These are phyloP conservation scores for Scaptomyza reducta DNA, from an alignment of 2,888 invertebrate species.

Conservation along the genomic window DNA sequence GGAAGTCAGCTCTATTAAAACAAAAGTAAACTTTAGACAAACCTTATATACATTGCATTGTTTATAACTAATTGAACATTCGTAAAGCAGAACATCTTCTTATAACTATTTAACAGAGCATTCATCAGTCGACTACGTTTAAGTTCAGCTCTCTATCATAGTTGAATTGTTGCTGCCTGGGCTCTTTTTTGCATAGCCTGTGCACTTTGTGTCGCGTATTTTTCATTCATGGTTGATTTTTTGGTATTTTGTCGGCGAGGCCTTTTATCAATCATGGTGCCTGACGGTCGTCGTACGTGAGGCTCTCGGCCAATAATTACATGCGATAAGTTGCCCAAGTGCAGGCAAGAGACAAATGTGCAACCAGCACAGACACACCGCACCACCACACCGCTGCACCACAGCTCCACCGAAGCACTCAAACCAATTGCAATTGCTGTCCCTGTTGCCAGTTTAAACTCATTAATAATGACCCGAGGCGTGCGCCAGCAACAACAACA, in stretches of 20 bases:
- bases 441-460: conserved; percentile 65
- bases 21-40: too few relatives aligned
- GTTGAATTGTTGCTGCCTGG: conserved; percentile 5
- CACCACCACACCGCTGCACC: conserved; percentile 5
- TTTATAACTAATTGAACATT: too few relatives aligned
- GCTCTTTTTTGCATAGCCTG: conserved; percentile 56
- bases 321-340: conserved; percentile 74
- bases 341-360: conserved; percentile 54
- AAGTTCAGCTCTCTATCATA: conserved; percentile 1
- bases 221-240: conserved; percentile 75
- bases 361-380: conserved; percentile 3
- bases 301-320: conserved; percentile 75
- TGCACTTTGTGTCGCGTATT: conserved; percentile 63
- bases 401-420: conserved; percentile 1
- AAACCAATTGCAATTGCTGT: conserved; percentile 30
- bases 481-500: conserved; percentile 36
- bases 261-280: conserved; percentile 75
- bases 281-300: conserved; percentile 67
- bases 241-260: conserved; percentile 73
- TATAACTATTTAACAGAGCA: neutral
- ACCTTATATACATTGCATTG: too few relatives aligned
- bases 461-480: conserved; percentile 76
- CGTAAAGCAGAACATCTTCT: too few relatives aligned
- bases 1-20: too few relatives aligned
- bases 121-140: neutral